phyloP scores from a whole-genome alignment of 2,113 vertebrate genomes.

The Xyrauchen texanus region DNA sequence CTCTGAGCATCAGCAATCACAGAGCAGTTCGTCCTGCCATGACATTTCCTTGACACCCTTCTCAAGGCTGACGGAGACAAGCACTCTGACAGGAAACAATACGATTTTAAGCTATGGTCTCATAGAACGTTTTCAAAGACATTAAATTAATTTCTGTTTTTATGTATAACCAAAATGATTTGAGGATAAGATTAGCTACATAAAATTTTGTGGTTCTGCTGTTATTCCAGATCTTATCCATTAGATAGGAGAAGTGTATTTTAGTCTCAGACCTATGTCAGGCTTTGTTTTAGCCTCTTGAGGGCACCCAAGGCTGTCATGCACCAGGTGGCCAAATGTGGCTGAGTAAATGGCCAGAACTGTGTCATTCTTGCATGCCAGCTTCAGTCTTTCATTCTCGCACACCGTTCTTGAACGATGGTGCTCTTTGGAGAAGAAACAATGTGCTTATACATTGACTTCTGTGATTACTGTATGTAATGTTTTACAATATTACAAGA shows the following conservation, averaged over 20 bases:
- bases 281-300: conserved; percentile 62
- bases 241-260: conserved; percentile 48
- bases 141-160: too few relatives aligned
- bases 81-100: conserved; percentile 74
- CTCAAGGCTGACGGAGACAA: conserved; percentile 77
- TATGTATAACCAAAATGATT: too few relatives aligned
- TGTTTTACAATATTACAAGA: neutral
- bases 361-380: conserved; percentile 81
- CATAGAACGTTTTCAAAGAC: neutral
- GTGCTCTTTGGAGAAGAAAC: conserved; percentile 69
- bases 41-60: conserved; percentile 83
- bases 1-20: conserved; percentile 75
- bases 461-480: neutral
- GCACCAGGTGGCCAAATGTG: conserved; percentile 80
- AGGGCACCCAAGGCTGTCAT: conserved; percentile 77
- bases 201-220: neutral
- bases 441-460: neutral
- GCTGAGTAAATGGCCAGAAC: conserved; percentile 87
- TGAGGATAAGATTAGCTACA: neutral
- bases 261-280: conserved; percentile 75
- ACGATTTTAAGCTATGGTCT: neutral
- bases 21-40: conserved; percentile 80
- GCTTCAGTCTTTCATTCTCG: conserved; percentile 81
- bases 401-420: conserved; percentile 81
- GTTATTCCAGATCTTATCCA: conserved; percentile 42